Conservation (phyloP, 2,888 invertebrate genomes). For the Alviniconcha strummeri region DNA sequence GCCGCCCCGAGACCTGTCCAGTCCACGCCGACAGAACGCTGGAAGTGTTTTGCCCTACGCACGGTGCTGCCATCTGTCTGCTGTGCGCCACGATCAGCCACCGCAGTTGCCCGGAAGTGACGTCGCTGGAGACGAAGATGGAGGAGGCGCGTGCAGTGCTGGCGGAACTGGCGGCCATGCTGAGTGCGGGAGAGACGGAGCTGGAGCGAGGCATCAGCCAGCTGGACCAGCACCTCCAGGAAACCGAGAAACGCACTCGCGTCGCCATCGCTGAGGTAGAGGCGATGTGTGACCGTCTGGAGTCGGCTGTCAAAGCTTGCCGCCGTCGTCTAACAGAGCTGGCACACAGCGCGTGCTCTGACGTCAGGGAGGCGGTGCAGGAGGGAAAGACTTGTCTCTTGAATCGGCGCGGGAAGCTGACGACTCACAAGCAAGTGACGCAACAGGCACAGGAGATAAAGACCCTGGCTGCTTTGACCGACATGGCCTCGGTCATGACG, state of each 20-base stretch:
- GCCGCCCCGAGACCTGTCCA: neutral
- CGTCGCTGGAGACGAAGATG: neutral
- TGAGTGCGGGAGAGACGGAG: neutral
- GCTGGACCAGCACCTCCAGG: slow-evolving; percentile 4
- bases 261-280: neutral
- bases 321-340: slow-evolving; percentile 2
- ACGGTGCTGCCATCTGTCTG: neutral
- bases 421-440: neutral
- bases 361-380: neutral
- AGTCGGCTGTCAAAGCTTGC: neutral
- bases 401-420: neutral
- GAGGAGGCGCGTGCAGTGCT: slow-evolving; percentile 6
- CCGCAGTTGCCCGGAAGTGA: slow-evolving; percentile 5
- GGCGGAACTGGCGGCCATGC: neutral
- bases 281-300: neutral
- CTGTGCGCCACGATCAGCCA: neutral
- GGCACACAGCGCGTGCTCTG: neutral
- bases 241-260: neutral
- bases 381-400: neutral
- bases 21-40: neutral
- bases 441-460: neutral
- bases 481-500: neutral
- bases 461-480: neutral
- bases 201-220: neutral
- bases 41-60: slow-evolving; percentile 1